Base-by-base conservation (phyloP, 2,888 invertebrate species). In the Apotomis betuletana region DNA sequence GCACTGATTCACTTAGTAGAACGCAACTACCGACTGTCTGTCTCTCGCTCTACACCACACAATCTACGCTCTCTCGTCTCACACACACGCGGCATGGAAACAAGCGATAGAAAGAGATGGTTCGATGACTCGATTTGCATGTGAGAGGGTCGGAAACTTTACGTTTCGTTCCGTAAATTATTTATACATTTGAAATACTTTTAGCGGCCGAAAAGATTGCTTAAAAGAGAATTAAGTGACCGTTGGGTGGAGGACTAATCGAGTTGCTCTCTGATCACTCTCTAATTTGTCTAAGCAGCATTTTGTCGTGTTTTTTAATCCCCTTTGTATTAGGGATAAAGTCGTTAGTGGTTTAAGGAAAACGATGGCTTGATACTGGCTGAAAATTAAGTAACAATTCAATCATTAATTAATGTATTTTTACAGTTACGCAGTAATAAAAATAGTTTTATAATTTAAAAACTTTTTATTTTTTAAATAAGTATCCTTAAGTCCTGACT, bases 1-100 rank as follows among this genome's bases (percentile, higher is more conserved):
- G 92, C 93, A 92, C 92, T 92, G 93, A 93, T 93, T 93, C 93
- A 93, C 90, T 93, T 93, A 93, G 85, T 87, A 83, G 91, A 92
- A 92, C 92, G 90, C 91, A 90, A 90, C 92, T 89, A 87, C 89
- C 85, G 81, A 84, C 84, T 83, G 82, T 80, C 78, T 87, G 91
- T 88, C 88, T 82, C 87, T 91, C 90, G 76, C 87, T 86, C 90
- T 78, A 77, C 85, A 76, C 77, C 65, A 77, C 80, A 80, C 76
- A 79, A 77, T 77, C 81, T 70, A 69, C 77, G 64, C 73, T 61
- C 74, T 75, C 5, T 79, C 78, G 76, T 85, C 87, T 79, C 80
- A 76, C 78, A 83, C 81, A 65, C 81, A 70, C 83, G 73, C 77
- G 76, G 76, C 74, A 74, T 65, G 75, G 75, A 77, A 78, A 76